Evolutionary conservation across 1,140 invertebrate species (phyloP).

Genomic region (Bradynema listronoti): DNA sequence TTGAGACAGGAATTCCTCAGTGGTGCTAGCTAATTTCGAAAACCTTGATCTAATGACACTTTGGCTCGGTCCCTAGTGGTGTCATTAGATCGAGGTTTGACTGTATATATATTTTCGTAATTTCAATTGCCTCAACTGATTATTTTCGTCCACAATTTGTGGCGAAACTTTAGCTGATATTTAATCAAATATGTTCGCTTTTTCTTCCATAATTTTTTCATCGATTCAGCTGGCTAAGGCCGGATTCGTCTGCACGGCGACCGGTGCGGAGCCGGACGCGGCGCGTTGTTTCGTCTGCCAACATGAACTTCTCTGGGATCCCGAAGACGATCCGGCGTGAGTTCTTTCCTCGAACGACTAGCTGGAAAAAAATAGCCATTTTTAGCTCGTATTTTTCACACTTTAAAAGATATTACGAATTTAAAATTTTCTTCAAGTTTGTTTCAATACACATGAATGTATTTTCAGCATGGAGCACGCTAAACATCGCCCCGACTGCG

Average conservation of each 20-base stretch:
- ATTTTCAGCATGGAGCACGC: slow-evolving; percentile 3
- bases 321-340: slow-evolving; percentile 1
- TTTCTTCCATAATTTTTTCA: background rate
- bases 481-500: slow-evolving; percentile 12
- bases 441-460: too few species aligned
- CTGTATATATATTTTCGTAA: too few species aligned
- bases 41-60: too few species aligned
- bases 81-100: too few species aligned
- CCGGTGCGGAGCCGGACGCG: slow-evolving; percentile 2
- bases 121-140: background rate
- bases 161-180: background rate
- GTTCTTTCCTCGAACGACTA: too few species aligned
- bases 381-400: too few species aligned
- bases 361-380: too few species aligned
- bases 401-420: too few species aligned
- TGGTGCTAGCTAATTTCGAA: too few species aligned
- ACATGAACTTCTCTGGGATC: slow-evolving; percentile 9
- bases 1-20: too few species aligned
- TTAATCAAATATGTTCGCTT: background rate
- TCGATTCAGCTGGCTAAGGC: slow-evolving; percentile 4
- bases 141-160: background rate
- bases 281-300: slow-evolving; percentile 4
- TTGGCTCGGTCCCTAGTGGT: too few species aligned
- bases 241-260: slow-evolving; percentile 1
- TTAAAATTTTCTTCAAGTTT: too few species aligned